These are phyloP conservation scores for Saccostrea echinata DNA, from an alignment of 1,140 invertebrate genomes.

Conservation along the genomic window DNA sequence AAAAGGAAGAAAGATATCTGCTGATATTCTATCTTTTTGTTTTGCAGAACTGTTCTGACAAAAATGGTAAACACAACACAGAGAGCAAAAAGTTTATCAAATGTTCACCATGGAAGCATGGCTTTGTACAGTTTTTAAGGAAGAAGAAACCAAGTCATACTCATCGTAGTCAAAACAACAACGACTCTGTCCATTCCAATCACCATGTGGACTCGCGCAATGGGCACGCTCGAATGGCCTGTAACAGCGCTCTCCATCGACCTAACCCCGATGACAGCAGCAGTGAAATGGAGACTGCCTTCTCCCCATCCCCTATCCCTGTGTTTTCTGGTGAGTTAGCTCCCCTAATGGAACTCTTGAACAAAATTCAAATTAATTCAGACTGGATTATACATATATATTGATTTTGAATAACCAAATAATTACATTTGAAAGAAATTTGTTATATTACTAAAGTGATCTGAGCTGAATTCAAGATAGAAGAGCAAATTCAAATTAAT, in stretches of 20 bases:
- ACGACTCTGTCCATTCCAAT: slow-evolving; percentile 61
- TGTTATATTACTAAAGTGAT: too few species aligned
- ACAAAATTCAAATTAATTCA: too few species aligned
- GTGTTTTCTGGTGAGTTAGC: slow-evolving; percentile 49
- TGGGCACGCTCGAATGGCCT: slow-evolving; percentile 60
- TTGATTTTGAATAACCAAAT: too few species aligned
- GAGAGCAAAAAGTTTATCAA: slow-evolving; percentile 66
- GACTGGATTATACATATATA: too few species aligned
- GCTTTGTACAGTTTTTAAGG: slow-evolving; percentile 72
- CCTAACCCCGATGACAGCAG: slow-evolving; percentile 55
- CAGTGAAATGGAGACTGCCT: slow-evolving; percentile 57
- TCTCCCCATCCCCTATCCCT: slow-evolving; percentile 45
- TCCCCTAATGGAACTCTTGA: not conserved
- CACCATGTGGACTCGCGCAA: slow-evolving; percentile 62
- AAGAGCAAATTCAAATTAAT: too few species aligned
- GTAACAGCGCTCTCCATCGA: slow-evolving; percentile 55
- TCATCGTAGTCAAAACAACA: slow-evolving; percentile 61
- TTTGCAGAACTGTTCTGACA: slow-evolving; percentile 68
- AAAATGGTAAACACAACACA: slow-evolving; percentile 53
- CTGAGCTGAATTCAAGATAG: too few species aligned
- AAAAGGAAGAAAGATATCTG: too few species aligned
- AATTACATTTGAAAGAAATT: too few species aligned
- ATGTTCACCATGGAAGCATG: slow-evolving; percentile 70
- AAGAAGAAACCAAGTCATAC: slow-evolving; percentile 62
- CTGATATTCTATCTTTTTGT: not conserved